Evolutionary conservation across 2,888 invertebrate genomes (phyloP).

Genomic region (Lysandra coridon): DNA sequence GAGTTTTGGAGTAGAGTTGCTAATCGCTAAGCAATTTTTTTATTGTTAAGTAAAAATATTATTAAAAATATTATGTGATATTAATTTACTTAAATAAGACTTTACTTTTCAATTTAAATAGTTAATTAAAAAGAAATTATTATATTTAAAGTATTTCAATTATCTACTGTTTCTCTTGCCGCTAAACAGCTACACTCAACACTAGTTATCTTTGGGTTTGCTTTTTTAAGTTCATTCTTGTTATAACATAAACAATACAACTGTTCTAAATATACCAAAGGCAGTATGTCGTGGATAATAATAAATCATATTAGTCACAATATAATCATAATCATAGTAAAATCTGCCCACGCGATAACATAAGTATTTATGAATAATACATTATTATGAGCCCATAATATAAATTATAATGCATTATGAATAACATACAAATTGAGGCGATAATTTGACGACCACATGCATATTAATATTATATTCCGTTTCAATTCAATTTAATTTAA

Average conservation of each 20-base stretch:
- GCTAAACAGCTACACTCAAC: no score
- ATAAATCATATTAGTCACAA: constrained; percentile 11
- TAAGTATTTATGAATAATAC: constrained; percentile 3
- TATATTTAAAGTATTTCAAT: no score
- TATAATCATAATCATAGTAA: constrained; percentile 1
- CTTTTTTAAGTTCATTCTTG: no score
- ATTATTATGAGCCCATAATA: background rate
- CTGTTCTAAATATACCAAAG: background rate
- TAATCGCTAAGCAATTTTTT: background rate
- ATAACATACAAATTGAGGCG: background rate
- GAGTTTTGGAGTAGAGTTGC: background rate
- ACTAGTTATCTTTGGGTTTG: no score
- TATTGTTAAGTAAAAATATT: no score
- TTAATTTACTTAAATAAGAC: no score
- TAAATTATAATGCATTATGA: background rate
- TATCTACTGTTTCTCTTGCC: no score
- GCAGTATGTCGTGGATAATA: background rate
- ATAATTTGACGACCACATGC: background rate
- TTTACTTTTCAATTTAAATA: no score
- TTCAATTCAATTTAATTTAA: no score
- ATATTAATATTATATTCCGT: background rate
- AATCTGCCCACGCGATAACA: background rate
- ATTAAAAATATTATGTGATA: no score
- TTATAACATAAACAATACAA: no score
- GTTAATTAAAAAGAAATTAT: no score